phyloP scores from a whole-genome alignment of 2,888 invertebrate species.

The Xylota segnis region DNA sequence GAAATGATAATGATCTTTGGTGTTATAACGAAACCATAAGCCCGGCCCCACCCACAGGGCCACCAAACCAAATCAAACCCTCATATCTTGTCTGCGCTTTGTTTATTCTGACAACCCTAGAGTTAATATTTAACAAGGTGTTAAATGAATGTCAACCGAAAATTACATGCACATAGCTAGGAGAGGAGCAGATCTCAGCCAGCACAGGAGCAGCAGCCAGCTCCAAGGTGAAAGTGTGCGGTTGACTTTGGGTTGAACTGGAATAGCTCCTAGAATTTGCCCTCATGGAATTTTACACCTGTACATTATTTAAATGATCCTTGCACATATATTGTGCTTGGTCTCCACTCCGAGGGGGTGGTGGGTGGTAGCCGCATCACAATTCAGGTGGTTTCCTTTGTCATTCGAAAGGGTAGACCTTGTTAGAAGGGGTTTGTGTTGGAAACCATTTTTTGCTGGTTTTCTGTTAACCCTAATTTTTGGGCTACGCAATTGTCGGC shows the following conservation, averaged over 20 bases:
- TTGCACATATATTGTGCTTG: slow-evolving; percentile 54
- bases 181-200: slow-evolving; percentile 5
- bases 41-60: not conserved
- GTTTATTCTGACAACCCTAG: slow-evolving; percentile 66
- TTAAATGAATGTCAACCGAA: slow-evolving; percentile 74
- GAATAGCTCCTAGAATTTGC: slow-evolving; percentile 64
- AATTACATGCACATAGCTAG: slow-evolving; percentile 67
- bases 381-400: slow-evolving; percentile 63
- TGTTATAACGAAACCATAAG: slow-evolving; percentile 69
- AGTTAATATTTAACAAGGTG: slow-evolving; percentile 77
- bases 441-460: slow-evolving; percentile 48
- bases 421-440: slow-evolving; percentile 2
- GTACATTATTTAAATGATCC: slow-evolving; percentile 70
- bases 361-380: slow-evolving; percentile 38
- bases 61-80: slow-evolving; percentile 67
- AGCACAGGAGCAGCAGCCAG: slow-evolving; percentile 4
- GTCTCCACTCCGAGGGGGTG: slow-evolving; percentile 14
- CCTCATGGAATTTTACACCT: slow-evolving; percentile 74
- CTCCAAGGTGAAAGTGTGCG: slow-evolving; percentile 56
- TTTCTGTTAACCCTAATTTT: slow-evolving; percentile 65
- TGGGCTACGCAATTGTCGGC: slow-evolving; percentile 67
- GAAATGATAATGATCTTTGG: slow-evolving; percentile 74
- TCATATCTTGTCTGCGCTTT: slow-evolving; percentile 55
- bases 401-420: slow-evolving; percentile 39
- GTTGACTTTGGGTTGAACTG: slow-evolving; percentile 69